A percentile compares a stretch with the other conserved stretches of the same genome.
These are phyloP conservation scores for Anoura caudifer DNA, from an alignment of 2,113 vertebrate genomes.

Conservation along the genomic window DNA sequence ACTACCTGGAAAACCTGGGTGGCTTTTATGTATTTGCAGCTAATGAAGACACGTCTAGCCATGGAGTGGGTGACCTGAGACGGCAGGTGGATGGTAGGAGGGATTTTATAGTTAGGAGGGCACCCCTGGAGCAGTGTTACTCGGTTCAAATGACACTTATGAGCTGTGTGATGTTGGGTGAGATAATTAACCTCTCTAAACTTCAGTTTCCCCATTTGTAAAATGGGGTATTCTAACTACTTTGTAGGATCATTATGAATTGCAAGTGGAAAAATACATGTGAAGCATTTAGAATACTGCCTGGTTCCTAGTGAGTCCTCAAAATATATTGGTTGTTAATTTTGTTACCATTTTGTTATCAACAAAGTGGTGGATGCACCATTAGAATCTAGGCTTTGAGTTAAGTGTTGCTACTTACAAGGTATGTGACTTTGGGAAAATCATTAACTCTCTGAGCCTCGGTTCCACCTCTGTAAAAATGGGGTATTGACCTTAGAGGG, in stretches of 20 bases:
- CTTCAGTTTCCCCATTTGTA: background rate
- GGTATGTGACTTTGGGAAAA: background rate
- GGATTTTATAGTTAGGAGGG: background rate
- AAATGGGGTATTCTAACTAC: background rate
- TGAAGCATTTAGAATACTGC: background rate
- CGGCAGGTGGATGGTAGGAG: background rate
- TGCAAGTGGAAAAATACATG: background rate
- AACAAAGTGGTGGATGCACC: background rate
- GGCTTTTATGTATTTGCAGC: background rate
- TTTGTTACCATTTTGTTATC: background rate
- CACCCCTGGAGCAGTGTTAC: background rate
- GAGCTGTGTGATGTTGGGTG: background rate
- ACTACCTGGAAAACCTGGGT: background rate
- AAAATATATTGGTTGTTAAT: background rate
- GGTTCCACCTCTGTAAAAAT: background rate
- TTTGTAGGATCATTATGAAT: background rate
- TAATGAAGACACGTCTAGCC: background rate
- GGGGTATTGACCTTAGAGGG: background rate
- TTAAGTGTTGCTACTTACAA: background rate
- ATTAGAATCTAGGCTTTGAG: background rate
- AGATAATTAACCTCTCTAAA: background rate
- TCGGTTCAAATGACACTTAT: background rate
- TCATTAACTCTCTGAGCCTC: background rate
- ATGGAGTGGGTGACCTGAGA: background rate
- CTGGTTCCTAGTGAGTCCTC: background rate